These are phyloP conservation scores for Tamias sibiricus DNA, from an alignment of 2,113 vertebrate genomes.

Conservation along the genomic window DNA sequence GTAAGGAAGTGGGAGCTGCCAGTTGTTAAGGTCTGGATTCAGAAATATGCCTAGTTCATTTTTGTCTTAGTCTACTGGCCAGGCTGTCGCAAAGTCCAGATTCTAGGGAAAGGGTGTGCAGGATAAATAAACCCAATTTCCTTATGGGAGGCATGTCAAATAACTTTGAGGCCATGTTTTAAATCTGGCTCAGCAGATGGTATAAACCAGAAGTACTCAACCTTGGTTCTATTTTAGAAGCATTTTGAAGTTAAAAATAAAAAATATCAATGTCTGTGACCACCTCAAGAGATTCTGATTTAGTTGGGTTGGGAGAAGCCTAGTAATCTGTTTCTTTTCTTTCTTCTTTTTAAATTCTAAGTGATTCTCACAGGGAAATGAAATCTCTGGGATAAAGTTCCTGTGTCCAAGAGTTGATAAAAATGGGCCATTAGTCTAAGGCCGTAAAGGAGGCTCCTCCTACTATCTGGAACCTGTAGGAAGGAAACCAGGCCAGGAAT, in stretches of 20 bases:
- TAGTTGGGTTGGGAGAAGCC: not conserved
- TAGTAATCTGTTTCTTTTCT: not conserved
- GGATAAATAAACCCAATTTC: not conserved
- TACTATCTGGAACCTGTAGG: not conserved
- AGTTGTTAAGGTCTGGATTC: not conserved
- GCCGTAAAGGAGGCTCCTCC: not conserved
- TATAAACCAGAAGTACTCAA: not conserved
- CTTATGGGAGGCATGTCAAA: not conserved
- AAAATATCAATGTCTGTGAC: not conserved
- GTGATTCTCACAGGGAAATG: not conserved
- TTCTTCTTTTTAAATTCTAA: not conserved
- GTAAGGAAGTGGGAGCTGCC: not conserved
- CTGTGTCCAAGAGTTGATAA: not conserved
- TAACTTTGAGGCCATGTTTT: not conserved
- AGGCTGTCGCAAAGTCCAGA: not conserved
- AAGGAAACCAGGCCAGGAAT: not conserved
- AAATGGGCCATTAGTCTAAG: not conserved
- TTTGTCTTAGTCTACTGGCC: not conserved
- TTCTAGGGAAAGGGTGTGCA: not conserved
- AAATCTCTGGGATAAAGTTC: not conserved
- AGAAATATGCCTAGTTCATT: not conserved
- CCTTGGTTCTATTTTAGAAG: not conserved
- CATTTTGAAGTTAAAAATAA: constrained; percentile 20
- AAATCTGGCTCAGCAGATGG: not conserved
- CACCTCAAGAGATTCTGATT: not conserved